Conservation (phyloP, 2,888 invertebrate genomes). For the Ephialtes manifestator region DNA sequence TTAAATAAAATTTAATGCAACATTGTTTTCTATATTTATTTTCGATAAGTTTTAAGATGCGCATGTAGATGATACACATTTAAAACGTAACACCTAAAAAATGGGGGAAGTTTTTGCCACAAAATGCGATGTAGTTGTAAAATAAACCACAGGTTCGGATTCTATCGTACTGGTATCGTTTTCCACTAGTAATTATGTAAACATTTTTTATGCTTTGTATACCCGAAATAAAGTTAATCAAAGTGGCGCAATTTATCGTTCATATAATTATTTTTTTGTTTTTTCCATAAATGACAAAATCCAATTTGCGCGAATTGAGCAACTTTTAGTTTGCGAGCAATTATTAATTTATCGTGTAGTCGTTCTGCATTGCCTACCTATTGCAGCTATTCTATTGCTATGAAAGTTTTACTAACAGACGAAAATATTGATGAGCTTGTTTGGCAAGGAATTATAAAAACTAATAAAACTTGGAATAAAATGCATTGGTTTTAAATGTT, state of each 20-base stretch:
- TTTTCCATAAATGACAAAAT: too few species aligned
- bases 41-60: neutral
- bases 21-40: slow-evolving; percentile 18
- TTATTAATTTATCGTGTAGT: neutral
- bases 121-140: too few species aligned
- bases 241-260: neutral
- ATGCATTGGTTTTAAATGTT: slow-evolving; percentile 57
- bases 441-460: neutral
- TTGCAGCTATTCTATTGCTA: neutral
- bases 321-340: too few species aligned
- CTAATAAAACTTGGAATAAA: slow-evolving; percentile 18
- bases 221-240: too few species aligned
- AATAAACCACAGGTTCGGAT: too few species aligned
- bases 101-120: neutral
- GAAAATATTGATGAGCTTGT: neutral
- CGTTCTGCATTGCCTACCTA: neutral
- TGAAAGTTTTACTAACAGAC: neutral
- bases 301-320: neutral
- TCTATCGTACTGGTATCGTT: too few species aligned
- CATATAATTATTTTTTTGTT: neutral
- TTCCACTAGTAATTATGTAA: too few species aligned
- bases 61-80: neutral
- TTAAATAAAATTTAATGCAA: slow-evolving; percentile 29
- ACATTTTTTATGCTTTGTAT: too few species aligned
- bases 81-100: neutral